These are phyloP conservation scores for Lagopus muta DNA, from an alignment of 2,113 vertebrate species.

Conservation along the genomic window DNA sequence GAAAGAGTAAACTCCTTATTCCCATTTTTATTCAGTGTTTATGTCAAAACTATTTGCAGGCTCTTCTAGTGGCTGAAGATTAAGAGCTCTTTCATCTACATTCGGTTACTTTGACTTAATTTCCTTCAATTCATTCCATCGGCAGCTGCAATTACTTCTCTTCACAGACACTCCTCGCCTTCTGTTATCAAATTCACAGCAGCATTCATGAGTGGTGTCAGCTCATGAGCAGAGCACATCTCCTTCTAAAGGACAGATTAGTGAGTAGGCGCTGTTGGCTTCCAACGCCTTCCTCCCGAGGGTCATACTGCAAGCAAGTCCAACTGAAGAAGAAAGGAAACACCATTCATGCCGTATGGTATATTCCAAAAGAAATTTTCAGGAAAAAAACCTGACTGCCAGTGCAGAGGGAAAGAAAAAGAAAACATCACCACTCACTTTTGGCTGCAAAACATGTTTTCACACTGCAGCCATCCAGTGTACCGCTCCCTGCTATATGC, in stretches of 20 bases:
- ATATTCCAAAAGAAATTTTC: background rate
- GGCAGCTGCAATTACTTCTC: constrained; percentile 25
- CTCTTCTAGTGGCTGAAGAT: background rate
- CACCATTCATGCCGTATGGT: background rate
- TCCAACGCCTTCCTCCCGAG: background rate
- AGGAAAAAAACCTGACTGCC: background rate
- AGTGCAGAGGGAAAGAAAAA: background rate
- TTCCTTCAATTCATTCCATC: constrained; percentile 39
- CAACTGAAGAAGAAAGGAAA: background rate
- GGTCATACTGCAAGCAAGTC: background rate
- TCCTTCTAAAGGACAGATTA: background rate
- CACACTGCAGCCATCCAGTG: background rate
- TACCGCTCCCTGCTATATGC: background rate
- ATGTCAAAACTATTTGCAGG: background rate
- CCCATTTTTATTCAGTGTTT: background rate
- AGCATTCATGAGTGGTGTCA: background rate
- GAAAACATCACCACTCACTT: background rate
- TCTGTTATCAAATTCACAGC: background rate
- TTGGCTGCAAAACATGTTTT: background rate
- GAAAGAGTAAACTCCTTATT: background rate
- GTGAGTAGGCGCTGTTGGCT: background rate
- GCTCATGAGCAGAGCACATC: fast-evolving
- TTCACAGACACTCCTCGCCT: background rate
- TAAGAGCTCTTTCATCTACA: constrained; percentile 9
- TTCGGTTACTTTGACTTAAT: constrained; percentile 29